Evolutionary conservation across 2,888 invertebrate genomes (phyloP).

Genomic region (Polylopha cassiicola): DNA sequence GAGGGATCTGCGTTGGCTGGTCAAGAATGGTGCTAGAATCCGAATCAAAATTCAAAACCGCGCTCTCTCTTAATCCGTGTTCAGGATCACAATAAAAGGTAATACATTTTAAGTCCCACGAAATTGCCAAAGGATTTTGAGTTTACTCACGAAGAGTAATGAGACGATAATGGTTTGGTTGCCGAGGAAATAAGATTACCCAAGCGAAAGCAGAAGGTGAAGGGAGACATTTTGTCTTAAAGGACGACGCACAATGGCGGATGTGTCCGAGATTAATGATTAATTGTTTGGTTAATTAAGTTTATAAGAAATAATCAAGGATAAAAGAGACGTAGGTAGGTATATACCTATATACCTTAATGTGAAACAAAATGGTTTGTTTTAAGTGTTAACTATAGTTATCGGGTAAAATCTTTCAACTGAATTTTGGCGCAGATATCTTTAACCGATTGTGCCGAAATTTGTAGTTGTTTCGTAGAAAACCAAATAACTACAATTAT

Average conservation of each 20-base stretch:
- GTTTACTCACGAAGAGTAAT: slow-evolving; percentile 43
- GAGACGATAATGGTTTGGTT: slow-evolving; percentile 46
- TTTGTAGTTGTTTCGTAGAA: too few relatives aligned
- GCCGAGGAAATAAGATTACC: slow-evolving; percentile 70
- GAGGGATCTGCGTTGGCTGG: slow-evolving; percentile 63
- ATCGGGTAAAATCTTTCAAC: too few relatives aligned
- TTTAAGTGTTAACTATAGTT: too few relatives aligned
- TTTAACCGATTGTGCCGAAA: too few relatives aligned
- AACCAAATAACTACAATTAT: too few relatives aligned
- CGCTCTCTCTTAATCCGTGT: slow-evolving; percentile 77
- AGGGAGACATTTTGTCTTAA: slow-evolving; percentile 72
- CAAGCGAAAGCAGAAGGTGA: slow-evolving; percentile 77
- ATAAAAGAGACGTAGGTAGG: too few relatives aligned
- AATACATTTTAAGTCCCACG: slow-evolving; percentile 72
- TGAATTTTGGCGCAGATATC: too few relatives aligned
- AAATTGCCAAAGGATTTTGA: slow-evolving; percentile 38
- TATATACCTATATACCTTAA: too few relatives aligned
- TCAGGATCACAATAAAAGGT: slow-evolving; percentile 78
- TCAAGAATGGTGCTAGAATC: slow-evolving; percentile 62
- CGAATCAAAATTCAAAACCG: slow-evolving; percentile 78
- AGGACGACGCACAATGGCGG: slow-evolving; percentile 39
- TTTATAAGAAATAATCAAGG: too few relatives aligned
- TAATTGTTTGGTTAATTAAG: slow-evolving; percentile 3
- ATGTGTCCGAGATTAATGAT: slow-evolving; percentile 24
- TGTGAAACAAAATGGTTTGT: too few relatives aligned